Conservation (phyloP, 2,888 invertebrate species). For the Cerastis rubricosa region DNA sequence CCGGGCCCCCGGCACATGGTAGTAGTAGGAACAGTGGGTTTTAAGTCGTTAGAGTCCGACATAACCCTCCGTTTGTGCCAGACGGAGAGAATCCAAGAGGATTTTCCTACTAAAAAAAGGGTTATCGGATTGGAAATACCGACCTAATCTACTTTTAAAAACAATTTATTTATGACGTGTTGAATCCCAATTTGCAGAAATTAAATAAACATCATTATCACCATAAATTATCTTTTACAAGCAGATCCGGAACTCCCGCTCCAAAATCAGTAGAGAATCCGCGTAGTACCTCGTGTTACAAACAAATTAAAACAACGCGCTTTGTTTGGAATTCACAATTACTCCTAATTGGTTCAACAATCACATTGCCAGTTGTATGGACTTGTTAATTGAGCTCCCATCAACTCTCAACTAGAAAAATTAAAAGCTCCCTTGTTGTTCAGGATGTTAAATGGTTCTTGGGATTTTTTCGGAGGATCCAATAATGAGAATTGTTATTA, state of each 20-base stretch:
- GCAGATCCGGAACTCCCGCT: not conserved
- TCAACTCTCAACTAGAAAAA: conserved; percentile 36
- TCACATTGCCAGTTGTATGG: conserved; percentile 24
- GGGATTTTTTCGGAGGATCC: not conserved
- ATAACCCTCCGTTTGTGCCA: too few relatives aligned
- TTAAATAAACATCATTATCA: not conserved
- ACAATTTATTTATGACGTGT: not conserved
- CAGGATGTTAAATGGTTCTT: conserved; percentile 17
- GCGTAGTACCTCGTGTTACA: conserved; percentile 14
- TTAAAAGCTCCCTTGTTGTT: conserved; percentile 53
- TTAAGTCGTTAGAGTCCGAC: too few relatives aligned
- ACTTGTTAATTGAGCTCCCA: conserved; percentile 54
- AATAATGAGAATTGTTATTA: conserved; percentile 13
- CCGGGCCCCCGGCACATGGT: too few relatives aligned
- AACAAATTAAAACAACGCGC: conserved; percentile 18
- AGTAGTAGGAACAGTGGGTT: too few relatives aligned
- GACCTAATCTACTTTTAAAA: not conserved
- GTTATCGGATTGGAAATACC: not conserved
- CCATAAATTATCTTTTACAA: not conserved
- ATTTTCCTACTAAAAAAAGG: too few relatives aligned
- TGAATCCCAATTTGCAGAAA: not conserved
- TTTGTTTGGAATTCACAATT: conserved; percentile 37
- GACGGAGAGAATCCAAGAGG: too few relatives aligned
- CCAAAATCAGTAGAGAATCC: conserved; percentile 32
- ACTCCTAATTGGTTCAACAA: conserved; percentile 52